A percentile compares a stretch with the other conserved stretches of the same genome.
Evolutionary conservation across 2,113 vertebrate genomes (phyloP).

Genomic region (Stigmatopora argus): DNA sequence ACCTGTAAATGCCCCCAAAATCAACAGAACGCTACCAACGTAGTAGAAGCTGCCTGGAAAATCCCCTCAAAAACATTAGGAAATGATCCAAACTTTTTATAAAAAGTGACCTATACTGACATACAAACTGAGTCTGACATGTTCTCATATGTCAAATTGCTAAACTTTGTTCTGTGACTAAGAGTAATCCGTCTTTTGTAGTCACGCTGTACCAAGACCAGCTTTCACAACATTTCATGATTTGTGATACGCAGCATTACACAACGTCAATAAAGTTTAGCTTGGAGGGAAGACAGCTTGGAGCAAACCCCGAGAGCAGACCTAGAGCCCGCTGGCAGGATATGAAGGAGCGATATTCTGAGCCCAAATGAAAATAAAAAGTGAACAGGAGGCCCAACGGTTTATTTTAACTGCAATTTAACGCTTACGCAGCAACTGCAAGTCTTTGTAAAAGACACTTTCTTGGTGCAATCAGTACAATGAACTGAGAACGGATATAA

Average conservation of each 20-base stretch:
- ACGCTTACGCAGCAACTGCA: background rate
- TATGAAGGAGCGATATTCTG: background rate
- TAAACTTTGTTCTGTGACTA: background rate
- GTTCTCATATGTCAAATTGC: background rate
- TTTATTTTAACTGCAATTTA: background rate
- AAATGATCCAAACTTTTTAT: too few species aligned
- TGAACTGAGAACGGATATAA: background rate
- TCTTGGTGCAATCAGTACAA: background rate
- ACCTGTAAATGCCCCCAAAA: too few species aligned
- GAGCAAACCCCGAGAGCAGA: background rate
- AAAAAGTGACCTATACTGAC: too few species aligned
- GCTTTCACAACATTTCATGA: background rate
- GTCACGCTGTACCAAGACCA: background rate
- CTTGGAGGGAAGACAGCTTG: background rate
- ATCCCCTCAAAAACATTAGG: too few species aligned
- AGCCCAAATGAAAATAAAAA: background rate
- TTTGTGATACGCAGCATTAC: background rate
- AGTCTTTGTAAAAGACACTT: background rate
- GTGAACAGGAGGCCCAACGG: background rate
- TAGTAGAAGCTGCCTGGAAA: too few species aligned
- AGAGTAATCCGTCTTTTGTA: background rate
- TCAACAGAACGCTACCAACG: too few species aligned
- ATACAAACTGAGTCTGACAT: background rate
- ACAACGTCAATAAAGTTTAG: background rate
- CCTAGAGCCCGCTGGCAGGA: background rate